Base-by-base conservation (phyloP, 2,888 invertebrate species). In the Lasius platythorax region DNA sequence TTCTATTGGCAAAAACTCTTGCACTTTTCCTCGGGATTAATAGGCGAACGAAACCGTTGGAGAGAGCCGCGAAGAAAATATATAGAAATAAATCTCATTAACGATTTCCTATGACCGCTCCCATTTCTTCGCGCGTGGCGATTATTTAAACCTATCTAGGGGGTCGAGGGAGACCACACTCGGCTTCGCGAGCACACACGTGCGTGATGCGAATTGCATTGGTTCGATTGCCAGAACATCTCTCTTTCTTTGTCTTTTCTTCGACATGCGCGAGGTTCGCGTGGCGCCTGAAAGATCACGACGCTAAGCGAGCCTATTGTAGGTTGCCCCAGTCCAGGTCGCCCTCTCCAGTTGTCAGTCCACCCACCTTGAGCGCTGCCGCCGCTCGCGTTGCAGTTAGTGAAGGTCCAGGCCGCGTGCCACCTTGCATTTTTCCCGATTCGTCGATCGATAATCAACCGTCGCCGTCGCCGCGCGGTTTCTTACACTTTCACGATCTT, bases 381-480 rank as follows among this genome's bases (percentile, higher is more conserved):
- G 85, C 85, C 86, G 88, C 83, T 88, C 85, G 86, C 78, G 33
- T 68, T 86, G 75, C 79, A 88, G 89, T 85, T 89, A 76, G 86
- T 75, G 90, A 88, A 91, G 91, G 90, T 91, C 90, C 90, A 88
- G 88, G 92, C 92, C 92, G 91, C 92, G 92, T 93, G 93, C 92
- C 93, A 92, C 92, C 92, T 91, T 90, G 92, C 91, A 92, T 93
- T 93, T 93, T 92, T 93, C 90, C 89, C 91, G 92, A 92, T 92
- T 23, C 81, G 83, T 68, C 73, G 76, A 63, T 82, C 91, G 93
- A 93, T 92, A 58, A 53, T n/a, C 53, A 92, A 92, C 87, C 88
- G 74, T 81, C 83, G 79, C n/a, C 67, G 43, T 58, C 30, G 78
- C 70, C 40, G 74, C 56, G 50, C 83, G 83, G 89, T 92, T 89